Evolutionary conservation across 1,140 invertebrate species (phyloP).

Genomic region (Leptopilina boulardi): DNA sequence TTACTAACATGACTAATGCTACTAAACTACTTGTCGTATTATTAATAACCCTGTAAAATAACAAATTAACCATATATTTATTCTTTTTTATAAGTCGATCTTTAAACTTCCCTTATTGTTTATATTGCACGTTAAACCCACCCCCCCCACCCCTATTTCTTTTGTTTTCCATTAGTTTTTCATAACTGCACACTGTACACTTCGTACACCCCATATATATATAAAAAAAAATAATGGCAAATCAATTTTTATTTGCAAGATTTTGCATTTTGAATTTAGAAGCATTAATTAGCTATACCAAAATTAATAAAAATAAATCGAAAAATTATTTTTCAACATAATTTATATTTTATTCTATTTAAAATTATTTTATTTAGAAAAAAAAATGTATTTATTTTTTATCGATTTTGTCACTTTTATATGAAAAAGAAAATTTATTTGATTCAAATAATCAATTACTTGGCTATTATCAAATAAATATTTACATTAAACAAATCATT

Average conservation of each 20-base stretch:
- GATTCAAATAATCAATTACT: too few relatives aligned
- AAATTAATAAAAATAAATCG: not conserved
- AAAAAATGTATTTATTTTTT: too few relatives aligned
- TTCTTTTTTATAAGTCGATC: not conserved
- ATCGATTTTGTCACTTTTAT: too few relatives aligned
- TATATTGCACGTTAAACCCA: conserved; percentile 27
- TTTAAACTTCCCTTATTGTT: not conserved
- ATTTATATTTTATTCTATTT: too few relatives aligned
- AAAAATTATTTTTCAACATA: too few relatives aligned
- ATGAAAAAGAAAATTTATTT: too few relatives aligned
- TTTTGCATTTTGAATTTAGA: not conserved
- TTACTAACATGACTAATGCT: conserved; percentile 47
- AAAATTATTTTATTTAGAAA: too few relatives aligned
- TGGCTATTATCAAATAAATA: too few relatives aligned
- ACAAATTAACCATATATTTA: not conserved
- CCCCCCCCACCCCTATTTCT: not conserved
- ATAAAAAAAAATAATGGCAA: not conserved
- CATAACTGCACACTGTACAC: not conserved
- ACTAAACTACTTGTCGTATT: conserved; percentile 3
- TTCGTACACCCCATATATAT: not conserved
- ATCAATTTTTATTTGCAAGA: not conserved
- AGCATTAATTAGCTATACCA: not conserved
- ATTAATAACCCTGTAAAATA: not conserved
- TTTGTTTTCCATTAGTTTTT: not conserved
- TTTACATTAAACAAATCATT: too few relatives aligned